These are phyloP conservation scores for Sprattus sprattus DNA, from an alignment of 2,113 vertebrate species.

Conservation along the genomic window DNA sequence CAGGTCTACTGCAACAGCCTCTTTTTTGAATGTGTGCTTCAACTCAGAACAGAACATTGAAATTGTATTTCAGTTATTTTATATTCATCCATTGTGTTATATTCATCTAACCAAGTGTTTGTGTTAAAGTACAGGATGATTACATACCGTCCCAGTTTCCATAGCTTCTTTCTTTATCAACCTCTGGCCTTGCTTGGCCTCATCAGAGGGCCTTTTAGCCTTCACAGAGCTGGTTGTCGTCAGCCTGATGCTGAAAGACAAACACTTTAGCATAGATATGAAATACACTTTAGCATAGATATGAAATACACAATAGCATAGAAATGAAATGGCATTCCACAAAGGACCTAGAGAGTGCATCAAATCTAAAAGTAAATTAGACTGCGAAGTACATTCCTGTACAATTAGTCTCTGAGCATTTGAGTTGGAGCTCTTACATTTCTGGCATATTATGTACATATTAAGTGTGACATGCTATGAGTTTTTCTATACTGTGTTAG, in stretches of 20 bases:
- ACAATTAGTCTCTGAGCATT: neutral
- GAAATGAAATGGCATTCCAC: neutral
- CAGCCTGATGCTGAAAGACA: slow-evolving; percentile 34
- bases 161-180: slow-evolving; percentile 88
- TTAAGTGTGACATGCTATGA: no score
- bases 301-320: neutral
- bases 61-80: no score
- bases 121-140: no score
- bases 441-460: no score
- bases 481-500: no score
- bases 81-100: no score
- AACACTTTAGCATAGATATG: neutral
- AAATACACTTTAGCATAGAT: neutral
- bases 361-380: neutral
- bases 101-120: no score
- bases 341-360: neutral
- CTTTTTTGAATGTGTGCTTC: neutral
- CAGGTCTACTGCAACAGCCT: no score
- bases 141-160: slow-evolving; percentile 84
- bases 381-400: neutral
- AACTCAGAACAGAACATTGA: neutral
- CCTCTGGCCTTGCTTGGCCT: slow-evolving; percentile 74
- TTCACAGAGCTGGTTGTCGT: slow-evolving; percentile 53
- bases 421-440: no score
- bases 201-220: slow-evolving; percentile 27